These are phyloP conservation scores for Stylophora pistillata DNA, from an alignment of 64 coral and sea anemone species.

Conservation along the genomic window DNA sequence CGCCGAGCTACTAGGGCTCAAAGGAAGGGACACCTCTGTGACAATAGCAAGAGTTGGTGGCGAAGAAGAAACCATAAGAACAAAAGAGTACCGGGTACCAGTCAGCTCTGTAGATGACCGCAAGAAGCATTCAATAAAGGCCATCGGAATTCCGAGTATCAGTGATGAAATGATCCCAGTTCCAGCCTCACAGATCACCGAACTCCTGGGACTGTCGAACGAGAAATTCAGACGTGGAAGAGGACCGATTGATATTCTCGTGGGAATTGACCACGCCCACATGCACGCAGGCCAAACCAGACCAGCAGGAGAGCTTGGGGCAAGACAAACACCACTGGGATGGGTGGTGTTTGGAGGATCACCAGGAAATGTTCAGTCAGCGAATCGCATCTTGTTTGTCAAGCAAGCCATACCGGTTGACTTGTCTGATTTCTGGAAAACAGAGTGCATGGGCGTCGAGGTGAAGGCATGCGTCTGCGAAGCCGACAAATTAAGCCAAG, in stretches of 20 bases:
- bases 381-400: no score
- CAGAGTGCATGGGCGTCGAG: constrained; percentile 22
- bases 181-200: neutral
- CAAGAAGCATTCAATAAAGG: constrained; percentile 1
- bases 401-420: neutral
- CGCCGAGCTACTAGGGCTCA: constrained; percentile 27
- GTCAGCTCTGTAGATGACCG: constrained; percentile 32
- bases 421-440: constrained; percentile 41
- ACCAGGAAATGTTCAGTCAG: no score
- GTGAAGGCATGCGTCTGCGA: constrained; percentile 25
- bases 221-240: neutral
- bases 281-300: no score
- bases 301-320: constrained; percentile 18
- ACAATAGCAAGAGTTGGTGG: constrained; percentile 67
- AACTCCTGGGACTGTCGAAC: neutral
- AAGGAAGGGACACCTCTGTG: constrained; percentile 39
- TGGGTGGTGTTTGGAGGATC: constrained; percentile 56
- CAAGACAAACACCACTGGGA: constrained; percentile 34
- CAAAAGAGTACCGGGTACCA: constrained; percentile 60
- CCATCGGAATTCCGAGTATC: no score
- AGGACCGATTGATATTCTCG: constrained; percentile 16
- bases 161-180: no score
- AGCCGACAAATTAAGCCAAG: constrained; percentile 19
- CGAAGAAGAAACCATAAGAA: constrained; percentile 58
- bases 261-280: constrained; percentile 42